Conservation (phyloP, 2,113 vertebrate species). For the Petroica traversi region DNA sequence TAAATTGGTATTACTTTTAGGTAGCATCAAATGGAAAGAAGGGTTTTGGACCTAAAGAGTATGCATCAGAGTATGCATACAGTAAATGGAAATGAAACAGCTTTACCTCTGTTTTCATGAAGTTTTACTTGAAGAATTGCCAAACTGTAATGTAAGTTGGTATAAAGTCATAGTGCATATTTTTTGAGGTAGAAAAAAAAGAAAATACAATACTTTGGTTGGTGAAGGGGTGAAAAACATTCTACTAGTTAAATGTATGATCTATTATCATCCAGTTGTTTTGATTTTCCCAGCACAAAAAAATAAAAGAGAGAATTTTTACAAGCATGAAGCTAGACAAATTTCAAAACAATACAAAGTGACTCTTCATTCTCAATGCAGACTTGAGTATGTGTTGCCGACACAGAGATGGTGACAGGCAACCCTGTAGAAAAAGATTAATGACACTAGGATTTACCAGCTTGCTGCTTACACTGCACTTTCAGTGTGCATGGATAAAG, state of each 20-base stretch:
- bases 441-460: slow-evolving; percentile 55
- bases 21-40: neutral
- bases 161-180: neutral
- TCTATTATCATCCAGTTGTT: slow-evolving; percentile 15
- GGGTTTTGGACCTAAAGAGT: neutral
- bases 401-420: slow-evolving; percentile 33
- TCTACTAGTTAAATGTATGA: neutral
- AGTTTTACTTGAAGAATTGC: neutral
- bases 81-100: neutral
- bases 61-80: neutral
- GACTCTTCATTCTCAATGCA: slow-evolving; percentile 33
- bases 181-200: neutral
- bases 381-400: slow-evolving; percentile 15
- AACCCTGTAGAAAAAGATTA: slow-evolving; percentile 65
- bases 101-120: slow-evolving; percentile 4
- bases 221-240: neutral
- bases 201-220: neutral
- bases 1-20: neutral
- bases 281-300: neutral
- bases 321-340: slow-evolving; percentile 18
- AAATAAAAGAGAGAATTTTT: neutral
- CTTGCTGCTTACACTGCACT: slow-evolving; percentile 59
- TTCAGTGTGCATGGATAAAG: slow-evolving; percentile 49
- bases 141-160: slow-evolving; percentile 10
- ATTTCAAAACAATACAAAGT: slow-evolving; percentile 63